Conservation (phyloP, 2,797 vertebrate genomes). For the Loris lydekkerianus region DNA sequence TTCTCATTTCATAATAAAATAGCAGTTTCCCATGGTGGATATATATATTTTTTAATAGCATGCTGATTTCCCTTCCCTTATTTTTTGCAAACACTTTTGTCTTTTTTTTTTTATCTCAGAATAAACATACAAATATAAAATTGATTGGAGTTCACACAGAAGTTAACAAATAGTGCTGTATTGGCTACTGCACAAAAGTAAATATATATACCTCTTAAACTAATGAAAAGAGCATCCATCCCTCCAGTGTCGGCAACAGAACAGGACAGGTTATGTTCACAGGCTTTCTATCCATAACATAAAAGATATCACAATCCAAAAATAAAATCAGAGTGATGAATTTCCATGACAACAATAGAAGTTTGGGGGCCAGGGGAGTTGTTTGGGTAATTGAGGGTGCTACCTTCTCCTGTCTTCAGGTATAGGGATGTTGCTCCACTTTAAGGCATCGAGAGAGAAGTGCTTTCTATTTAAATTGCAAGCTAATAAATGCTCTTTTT, state of each 20-base stretch:
- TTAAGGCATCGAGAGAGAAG: constrained; percentile 64
- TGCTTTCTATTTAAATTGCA: constrained; percentile 76
- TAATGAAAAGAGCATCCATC: background rate
- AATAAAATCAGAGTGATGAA: constrained; percentile 41
- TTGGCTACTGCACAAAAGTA: background rate
- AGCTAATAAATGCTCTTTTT: constrained; percentile 80
- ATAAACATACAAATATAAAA: background rate
- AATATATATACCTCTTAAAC: background rate
- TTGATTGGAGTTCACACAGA: background rate
- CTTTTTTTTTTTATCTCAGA: background rate
- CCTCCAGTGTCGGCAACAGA: background rate
- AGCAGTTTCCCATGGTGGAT: background rate
- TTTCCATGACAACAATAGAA: constrained; percentile 60
- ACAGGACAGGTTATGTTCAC: background rate
- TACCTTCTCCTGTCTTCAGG: constrained; percentile 57
- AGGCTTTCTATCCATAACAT: background rate
- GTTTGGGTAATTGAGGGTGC: constrained; percentile 74
- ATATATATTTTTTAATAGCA: background rate
- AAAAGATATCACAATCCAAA: constrained; percentile 35
- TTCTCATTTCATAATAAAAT: constrained; percentile 46
- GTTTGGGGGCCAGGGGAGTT: constrained; percentile 16
- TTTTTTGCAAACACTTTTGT: background rate
- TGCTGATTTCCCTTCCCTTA: background rate
- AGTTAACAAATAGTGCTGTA: background rate
- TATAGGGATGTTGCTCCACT: constrained; percentile 44